phyloP scores from a whole-genome alignment of 2,888 invertebrate genomes.

The Melipona beecheii region DNA sequence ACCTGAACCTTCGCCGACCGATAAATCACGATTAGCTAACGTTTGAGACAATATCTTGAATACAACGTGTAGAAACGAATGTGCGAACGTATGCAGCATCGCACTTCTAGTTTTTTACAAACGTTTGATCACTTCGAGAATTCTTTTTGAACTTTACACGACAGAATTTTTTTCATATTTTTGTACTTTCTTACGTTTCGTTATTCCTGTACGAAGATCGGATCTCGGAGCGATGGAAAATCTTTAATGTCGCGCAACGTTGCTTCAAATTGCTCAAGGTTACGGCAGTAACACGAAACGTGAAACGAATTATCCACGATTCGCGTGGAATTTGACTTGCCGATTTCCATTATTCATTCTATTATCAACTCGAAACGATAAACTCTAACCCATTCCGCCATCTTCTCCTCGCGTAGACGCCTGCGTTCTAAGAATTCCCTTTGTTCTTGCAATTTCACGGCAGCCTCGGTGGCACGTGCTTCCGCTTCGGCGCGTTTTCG shows the following conservation, averaged over 20 bases:
- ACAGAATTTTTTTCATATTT: too few species aligned
- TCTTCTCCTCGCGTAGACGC: conserved; percentile 78
- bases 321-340: not conserved
- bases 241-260: not conserved
- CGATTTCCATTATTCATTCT: not conserved
- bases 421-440: conserved; percentile 77
- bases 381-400: conserved; percentile 74
- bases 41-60: not conserved
- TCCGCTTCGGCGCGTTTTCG: conserved; percentile 66
- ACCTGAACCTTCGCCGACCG: too few species aligned
- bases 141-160: too few species aligned
- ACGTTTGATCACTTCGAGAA: too few species aligned
- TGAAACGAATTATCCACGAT: not conserved
- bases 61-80: not conserved
- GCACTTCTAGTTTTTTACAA: not conserved
- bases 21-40: not conserved
- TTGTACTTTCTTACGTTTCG: not conserved
- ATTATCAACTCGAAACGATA: not conserved
- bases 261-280: not conserved
- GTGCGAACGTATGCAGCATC: not conserved
- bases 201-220: not conserved
- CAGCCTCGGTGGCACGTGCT: conserved; percentile 78
- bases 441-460: conserved; percentile 75
- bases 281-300: not conserved
- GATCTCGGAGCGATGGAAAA: not conserved